Percentiles rank a stretch among this genome's conserved stretches.
These are phyloP conservation scores for Microchrysa polita DNA, from an alignment of 2,888 invertebrate species.

Conservation along the genomic window DNA sequence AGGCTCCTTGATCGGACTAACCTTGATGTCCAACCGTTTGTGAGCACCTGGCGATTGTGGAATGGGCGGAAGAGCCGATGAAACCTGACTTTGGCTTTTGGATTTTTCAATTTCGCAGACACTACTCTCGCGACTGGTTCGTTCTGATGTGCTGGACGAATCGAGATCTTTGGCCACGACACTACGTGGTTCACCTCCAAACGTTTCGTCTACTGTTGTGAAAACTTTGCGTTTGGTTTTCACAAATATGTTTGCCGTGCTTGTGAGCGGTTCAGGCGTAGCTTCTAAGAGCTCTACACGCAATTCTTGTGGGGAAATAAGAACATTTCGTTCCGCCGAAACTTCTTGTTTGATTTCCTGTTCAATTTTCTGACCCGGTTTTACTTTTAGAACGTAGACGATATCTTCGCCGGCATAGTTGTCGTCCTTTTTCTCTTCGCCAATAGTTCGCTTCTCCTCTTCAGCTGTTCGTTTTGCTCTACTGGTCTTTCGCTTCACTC, in stretches of 20 bases:
- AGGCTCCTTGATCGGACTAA: conserved; percentile 70
- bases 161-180: conserved; percentile 50
- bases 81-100: conserved; percentile 18
- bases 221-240: conserved; percentile 84
- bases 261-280: conserved; percentile 50
- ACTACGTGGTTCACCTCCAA: conserved; percentile 21
- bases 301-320: conserved; percentile 54
- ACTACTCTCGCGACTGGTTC: conserved; percentile 48
- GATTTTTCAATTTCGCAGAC: conserved; percentile 39
- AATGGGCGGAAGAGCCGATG: conserved; percentile 66
- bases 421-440: conserved; percentile 55
- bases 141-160: conserved; percentile 51
- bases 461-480: conserved; percentile 54
- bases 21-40: conserved; percentile 64
- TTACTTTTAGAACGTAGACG: conserved; percentile 62
- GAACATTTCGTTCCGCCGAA: conserved; percentile 45
- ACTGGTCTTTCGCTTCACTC: conserved; percentile 62
- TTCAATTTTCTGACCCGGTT: conserved; percentile 60
- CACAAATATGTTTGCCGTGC: conserved; percentile 74
- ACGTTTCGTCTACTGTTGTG: conserved; percentile 70
- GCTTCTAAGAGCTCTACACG: conserved; percentile 53
- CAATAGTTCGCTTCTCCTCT: conserved; percentile 54
- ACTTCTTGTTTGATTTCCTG: conserved; percentile 51
- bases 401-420: conserved; percentile 59
- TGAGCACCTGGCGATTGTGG: conserved; percentile 69